A percentile compares a stretch with the other conserved stretches of the same genome.
phyloP scores from a whole-genome alignment of 1,140 invertebrate species.

The Pogonomyrmex barbatus region DNA sequence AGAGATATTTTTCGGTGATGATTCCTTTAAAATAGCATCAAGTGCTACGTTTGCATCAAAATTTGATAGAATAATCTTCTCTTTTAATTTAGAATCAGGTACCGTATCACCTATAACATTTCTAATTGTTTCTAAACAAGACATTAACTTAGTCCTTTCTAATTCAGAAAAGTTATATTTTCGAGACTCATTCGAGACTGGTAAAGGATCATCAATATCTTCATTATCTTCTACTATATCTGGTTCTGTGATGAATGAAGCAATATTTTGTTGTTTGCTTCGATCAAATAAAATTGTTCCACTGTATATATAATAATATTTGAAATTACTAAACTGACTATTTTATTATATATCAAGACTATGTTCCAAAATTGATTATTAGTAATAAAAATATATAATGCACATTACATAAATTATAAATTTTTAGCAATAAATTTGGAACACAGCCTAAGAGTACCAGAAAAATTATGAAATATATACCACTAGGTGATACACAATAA shows the following conservation, averaged over 20 bases:
- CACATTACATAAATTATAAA: too few species aligned
- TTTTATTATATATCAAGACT: not conserved
- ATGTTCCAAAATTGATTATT: too few species aligned
- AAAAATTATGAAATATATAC: constrained; percentile 84
- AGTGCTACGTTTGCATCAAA: constrained; percentile 91
- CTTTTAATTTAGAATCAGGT: constrained; percentile 89
- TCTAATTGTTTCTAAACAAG: constrained; percentile 93
- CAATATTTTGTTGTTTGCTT: constrained; percentile 89
- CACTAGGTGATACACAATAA: constrained; percentile 94
- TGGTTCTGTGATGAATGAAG: constrained; percentile 90
- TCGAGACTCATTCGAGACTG: constrained; percentile 81
- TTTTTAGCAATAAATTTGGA: too few species aligned
- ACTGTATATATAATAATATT: constrained; percentile 75
- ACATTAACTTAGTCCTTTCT: constrained; percentile 91
- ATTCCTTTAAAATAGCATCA: constrained; percentile 89
- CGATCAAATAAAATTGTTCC: constrained; percentile 95
- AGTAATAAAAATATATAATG: too few species aligned
- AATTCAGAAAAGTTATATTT: constrained; percentile 88
- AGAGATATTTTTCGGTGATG: constrained; percentile 67
- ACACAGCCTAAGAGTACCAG: not conserved
- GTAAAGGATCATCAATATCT: constrained; percentile 82
- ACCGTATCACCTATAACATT: constrained; percentile 92
- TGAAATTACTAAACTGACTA: not conserved
- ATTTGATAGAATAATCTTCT: constrained; percentile 89
- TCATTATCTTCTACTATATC: constrained; percentile 92